phyloP scores from a whole-genome alignment of 2,797 vertebrate species.

The Acrossocheilus wenchowensis region DNA sequence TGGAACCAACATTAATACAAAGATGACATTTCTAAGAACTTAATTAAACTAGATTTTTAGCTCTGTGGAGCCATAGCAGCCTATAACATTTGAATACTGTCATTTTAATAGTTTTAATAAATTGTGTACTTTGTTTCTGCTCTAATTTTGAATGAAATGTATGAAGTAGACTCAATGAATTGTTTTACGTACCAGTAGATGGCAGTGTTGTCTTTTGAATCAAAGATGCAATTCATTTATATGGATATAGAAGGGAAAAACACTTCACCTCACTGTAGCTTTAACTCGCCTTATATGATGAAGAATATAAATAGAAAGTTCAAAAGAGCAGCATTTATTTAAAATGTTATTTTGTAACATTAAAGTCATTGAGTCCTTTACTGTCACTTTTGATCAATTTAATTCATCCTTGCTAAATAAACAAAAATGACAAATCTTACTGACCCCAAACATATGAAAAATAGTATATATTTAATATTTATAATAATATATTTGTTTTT shows the following conservation, averaged over 20 bases:
- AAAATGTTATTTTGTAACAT: neutral
- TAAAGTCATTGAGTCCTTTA: neutral
- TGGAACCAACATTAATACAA: neutral
- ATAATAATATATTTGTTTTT: neutral
- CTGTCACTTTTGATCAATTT: neutral
- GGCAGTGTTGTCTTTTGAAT: slow-evolving; percentile 62
- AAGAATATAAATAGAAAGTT: neutral
- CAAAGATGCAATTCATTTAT: neutral
- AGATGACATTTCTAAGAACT: neutral
- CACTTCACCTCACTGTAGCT: neutral
- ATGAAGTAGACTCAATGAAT: neutral
- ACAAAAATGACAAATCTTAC: neutral
- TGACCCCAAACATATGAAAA: neutral
- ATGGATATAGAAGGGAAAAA: neutral
- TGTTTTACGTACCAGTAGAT: slow-evolving; percentile 58
- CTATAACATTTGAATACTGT: neutral
- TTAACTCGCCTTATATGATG: neutral
- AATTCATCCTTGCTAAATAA: neutral
- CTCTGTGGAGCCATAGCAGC: neutral
- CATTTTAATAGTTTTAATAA: neutral
- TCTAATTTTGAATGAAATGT: neutral
- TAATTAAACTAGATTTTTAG: neutral
- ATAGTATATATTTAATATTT: neutral
- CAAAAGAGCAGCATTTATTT: neutral
- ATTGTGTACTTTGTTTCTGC: neutral